Percentiles rank a stretch among this genome's conserved stretches.
Conservation (phyloP, 2,888 invertebrate species). For the Iselma pallidipennis region DNA sequence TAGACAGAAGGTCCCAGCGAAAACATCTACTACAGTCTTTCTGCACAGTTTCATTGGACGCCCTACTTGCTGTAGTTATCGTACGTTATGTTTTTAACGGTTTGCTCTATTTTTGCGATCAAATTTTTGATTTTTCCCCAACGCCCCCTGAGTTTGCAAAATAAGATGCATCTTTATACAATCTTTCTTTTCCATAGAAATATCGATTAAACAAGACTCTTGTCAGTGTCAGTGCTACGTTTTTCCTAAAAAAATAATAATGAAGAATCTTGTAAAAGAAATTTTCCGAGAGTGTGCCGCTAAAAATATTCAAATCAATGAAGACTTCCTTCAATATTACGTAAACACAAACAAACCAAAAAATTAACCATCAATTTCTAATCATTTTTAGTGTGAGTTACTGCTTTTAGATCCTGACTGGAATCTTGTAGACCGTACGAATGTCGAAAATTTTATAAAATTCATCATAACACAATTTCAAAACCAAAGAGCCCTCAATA, state of each 20-base stretch:
- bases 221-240: too few relatives aligned
- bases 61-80: too few relatives aligned
- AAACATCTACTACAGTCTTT: too few relatives aligned
- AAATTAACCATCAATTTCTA: not conserved
- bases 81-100: too few relatives aligned
- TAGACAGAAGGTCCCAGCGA: too few relatives aligned
- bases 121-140: too few relatives aligned
- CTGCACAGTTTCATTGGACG: too few relatives aligned
- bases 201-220: not conserved
- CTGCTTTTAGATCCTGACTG: slow-evolving; percentile 60
- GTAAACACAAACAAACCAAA: slow-evolving; percentile 36
- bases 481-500: slow-evolving; percentile 50
- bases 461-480: slow-evolving; percentile 58
- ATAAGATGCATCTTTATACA: too few relatives aligned
- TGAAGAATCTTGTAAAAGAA: slow-evolving; percentile 64
- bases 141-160: too few relatives aligned
- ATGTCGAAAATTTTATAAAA: slow-evolving; percentile 61
- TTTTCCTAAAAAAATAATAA: too few relatives aligned
- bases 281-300: slow-evolving; percentile 59
- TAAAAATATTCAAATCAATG: slow-evolving; percentile 54
- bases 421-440: slow-evolving; percentile 55
- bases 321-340: slow-evolving; percentile 60
- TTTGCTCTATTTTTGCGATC: too few relatives aligned
- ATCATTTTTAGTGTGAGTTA: slow-evolving; percentile 50
- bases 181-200: too few relatives aligned